A percentile compares a stretch with the other conserved stretches of the same genome.
Evolutionary conservation across 2,888 invertebrate species (phyloP).

Genomic region (Caenorhabditis parvicauda): DNA sequence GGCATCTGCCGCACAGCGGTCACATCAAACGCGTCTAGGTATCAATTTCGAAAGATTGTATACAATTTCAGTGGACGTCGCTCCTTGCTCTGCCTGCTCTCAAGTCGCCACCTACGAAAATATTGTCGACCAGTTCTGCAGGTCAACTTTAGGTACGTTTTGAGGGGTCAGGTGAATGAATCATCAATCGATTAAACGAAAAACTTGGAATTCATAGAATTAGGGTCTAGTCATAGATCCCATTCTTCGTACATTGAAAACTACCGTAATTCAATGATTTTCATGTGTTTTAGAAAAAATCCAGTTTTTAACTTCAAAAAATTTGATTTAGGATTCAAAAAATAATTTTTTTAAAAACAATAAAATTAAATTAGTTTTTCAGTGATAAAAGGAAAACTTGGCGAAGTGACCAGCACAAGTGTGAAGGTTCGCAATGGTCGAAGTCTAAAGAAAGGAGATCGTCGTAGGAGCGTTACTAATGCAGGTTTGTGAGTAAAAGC

Average conservation of each 20-base stretch:
- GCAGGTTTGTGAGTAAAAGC: slow-evolving; percentile 14
- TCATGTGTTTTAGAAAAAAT: background rate
- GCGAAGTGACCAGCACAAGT: slow-evolving; percentile 31
- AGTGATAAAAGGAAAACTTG: slow-evolving; percentile 54
- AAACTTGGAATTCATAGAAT: no score
- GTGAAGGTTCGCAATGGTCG: slow-evolving; percentile 47
- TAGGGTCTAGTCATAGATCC: no score
- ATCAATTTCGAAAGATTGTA: no score
- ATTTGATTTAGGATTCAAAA: background rate
- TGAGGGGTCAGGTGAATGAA: no score
- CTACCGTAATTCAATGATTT: no score
- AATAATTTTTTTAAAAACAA: background rate
- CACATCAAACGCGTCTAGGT: no score
- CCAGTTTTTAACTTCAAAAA: background rate
- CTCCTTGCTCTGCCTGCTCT: slow-evolving; percentile 67
- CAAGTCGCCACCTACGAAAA: slow-evolving; percentile 71
- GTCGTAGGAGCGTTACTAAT: slow-evolving; percentile 38
- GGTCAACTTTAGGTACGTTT: slow-evolving; percentile 68
- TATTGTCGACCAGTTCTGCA: slow-evolving; percentile 70
- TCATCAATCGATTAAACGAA: no score
- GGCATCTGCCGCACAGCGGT: no score
- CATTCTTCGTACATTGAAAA: no score
- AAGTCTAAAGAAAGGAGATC: slow-evolving; percentile 48
- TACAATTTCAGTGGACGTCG: slow-evolving; percentile 42
- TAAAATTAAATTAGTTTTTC: slow-evolving; percentile 14